A percentile compares a stretch with the other conserved stretches of the same genome.
These are phyloP conservation scores for Varanus komodoensis DNA, from an alignment of 2,113 vertebrate species.

Conservation along the genomic window DNA sequence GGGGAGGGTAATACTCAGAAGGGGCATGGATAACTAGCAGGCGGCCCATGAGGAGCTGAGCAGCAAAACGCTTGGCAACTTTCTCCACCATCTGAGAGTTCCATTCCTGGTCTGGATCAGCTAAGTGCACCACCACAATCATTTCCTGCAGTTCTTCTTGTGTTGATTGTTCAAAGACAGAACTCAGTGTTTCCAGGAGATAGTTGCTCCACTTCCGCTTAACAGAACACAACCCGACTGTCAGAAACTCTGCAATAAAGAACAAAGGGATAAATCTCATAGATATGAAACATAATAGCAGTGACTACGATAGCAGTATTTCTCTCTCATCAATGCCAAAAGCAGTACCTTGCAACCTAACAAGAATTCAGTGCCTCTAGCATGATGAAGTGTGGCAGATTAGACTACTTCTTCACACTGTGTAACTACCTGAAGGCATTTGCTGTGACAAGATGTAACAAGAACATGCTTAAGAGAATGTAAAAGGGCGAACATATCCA, in stretches of 20 bases:
- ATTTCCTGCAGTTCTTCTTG: constrained; percentile 80
- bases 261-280: not conserved
- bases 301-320: not conserved
- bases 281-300: not conserved
- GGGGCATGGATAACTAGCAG: constrained; percentile 81
- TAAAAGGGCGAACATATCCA: not conserved
- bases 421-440: not conserved
- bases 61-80: constrained; percentile 71
- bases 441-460: not conserved
- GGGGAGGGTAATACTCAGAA: constrained; percentile 69
- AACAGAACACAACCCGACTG: constrained; percentile 80
- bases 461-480: not conserved
- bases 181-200: constrained; percentile 81
- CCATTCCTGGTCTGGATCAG: constrained; percentile 76
- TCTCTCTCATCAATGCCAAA: not conserved
- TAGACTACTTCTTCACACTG: not conserved
- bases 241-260: constrained; percentile 79
- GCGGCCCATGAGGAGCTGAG: constrained; percentile 71
- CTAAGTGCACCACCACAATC: constrained; percentile 87
- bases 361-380: not conserved
- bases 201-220: constrained; percentile 73
- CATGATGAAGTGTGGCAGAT: not conserved
- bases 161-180: constrained; percentile 83
- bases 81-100: constrained; percentile 45
- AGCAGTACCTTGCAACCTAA: not conserved